These are phyloP conservation scores for Plecturocebus donacophilus DNA, from an alignment of 2,113 vertebrate genomes.

Conservation along the genomic window DNA sequence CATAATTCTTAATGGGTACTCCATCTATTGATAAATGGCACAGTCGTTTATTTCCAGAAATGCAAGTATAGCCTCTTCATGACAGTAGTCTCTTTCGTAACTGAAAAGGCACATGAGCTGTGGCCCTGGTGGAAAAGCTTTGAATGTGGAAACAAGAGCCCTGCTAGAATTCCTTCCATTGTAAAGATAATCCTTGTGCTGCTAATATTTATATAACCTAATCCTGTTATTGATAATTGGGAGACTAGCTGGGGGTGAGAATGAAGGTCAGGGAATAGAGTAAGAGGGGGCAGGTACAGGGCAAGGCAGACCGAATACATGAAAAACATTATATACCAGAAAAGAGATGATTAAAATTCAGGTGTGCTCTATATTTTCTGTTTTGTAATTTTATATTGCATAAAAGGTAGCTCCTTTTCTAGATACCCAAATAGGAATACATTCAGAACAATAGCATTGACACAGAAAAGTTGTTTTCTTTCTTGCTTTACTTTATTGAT, in stretches of 20 bases:
- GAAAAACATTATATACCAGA: not conserved
- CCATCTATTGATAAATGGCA: not conserved
- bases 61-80: not conserved
- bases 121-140: not conserved
- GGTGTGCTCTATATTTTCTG: not conserved
- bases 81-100: not conserved
- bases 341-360: not conserved
- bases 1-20: not conserved
- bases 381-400: not conserved
- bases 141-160: not conserved
- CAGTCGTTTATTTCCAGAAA: not conserved
- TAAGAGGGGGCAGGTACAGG: not conserved
- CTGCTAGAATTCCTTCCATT: constrained; percentile 1
- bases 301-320: not conserved
- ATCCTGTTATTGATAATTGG: not conserved
- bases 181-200: not conserved
- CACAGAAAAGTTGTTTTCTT: not conserved
- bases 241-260: not conserved
- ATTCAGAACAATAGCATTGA: not conserved
- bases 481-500: not conserved
- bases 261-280: not conserved
- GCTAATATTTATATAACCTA: constrained; percentile 3
- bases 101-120: not conserved
- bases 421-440: not conserved
- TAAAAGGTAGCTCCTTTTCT: not conserved